Conservation (phyloP, 2,113 vertebrate species). For the Amphiprion ocellaris region DNA sequence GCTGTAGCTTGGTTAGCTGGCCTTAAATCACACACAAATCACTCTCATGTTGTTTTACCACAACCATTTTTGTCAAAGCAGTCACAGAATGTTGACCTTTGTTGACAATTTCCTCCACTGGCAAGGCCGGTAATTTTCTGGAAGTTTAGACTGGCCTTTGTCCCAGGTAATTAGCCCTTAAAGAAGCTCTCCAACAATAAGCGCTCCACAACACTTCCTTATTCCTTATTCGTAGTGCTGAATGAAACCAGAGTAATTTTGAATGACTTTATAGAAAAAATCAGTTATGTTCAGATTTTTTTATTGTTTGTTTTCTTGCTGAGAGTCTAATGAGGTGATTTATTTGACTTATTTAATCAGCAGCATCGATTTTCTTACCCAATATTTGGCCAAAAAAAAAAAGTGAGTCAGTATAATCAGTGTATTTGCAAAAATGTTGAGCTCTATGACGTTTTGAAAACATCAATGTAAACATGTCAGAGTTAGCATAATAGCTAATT, state of each 20-base stretch:
- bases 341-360: background rate
- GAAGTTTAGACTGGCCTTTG: slow-evolving; percentile 23
- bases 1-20: background rate
- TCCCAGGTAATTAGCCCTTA: slow-evolving; percentile 2
- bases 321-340: background rate
- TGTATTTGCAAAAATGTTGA: no score
- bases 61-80: background rate
- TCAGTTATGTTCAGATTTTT: no score
- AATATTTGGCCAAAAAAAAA: no score
- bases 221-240: background rate
- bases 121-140: background rate
- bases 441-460: no score
- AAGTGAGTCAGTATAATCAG: no score
- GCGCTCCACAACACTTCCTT: background rate
- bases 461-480: no score
- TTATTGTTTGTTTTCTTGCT: no score
- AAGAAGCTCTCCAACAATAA: background rate
- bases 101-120: slow-evolving; percentile 10
- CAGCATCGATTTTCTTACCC: no score
- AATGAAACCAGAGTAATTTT: background rate
- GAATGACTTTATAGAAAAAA: background rate
- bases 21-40: background rate
- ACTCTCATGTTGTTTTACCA: background rate
- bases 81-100: background rate
- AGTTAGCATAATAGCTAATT: no score